These are phyloP conservation scores for Ramphastos sulfuratus DNA, from an alignment of 2,113 vertebrate species.

Conservation along the genomic window DNA sequence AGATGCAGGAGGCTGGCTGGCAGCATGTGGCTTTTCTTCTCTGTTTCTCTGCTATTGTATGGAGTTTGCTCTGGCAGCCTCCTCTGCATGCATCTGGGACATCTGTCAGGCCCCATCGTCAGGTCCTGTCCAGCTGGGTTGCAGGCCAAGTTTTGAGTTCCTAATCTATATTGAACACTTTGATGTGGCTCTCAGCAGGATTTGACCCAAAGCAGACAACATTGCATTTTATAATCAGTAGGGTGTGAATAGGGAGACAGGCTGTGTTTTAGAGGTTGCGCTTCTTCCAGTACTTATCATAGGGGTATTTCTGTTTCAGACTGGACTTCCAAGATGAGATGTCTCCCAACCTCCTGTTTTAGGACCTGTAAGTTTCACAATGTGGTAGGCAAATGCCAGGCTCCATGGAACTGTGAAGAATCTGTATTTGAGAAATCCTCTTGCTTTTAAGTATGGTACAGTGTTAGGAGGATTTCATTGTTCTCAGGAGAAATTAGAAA, in stretches of 20 bases:
- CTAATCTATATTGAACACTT: conserved; percentile 28
- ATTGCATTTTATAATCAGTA: neutral
- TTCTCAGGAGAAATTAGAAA: neutral
- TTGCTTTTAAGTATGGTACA: neutral
- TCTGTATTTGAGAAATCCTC: neutral
- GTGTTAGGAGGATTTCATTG: neutral
- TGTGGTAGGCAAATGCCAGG: neutral
- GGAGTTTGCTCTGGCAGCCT: neutral
- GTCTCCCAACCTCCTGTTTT: neutral
- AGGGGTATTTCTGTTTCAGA: neutral
- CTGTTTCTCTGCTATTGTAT: neutral
- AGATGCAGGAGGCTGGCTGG: neutral
- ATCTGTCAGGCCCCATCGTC: neutral
- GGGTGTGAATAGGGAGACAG: neutral
- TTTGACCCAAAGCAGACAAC: neutral
- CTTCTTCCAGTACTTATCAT: neutral
- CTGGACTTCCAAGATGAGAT: neutral
- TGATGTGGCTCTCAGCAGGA: neutral
- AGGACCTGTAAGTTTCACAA: neutral
- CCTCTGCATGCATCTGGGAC: neutral
- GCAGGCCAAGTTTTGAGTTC: conserved; percentile 14
- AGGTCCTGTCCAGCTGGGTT: neutral
- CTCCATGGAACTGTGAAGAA: neutral
- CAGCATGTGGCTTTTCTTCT: neutral
- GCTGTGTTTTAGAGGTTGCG: too few species aligned